These are phyloP conservation scores for Achatina immaculata DNA, from an alignment of 1,140 invertebrate species.

Conservation along the genomic window DNA sequence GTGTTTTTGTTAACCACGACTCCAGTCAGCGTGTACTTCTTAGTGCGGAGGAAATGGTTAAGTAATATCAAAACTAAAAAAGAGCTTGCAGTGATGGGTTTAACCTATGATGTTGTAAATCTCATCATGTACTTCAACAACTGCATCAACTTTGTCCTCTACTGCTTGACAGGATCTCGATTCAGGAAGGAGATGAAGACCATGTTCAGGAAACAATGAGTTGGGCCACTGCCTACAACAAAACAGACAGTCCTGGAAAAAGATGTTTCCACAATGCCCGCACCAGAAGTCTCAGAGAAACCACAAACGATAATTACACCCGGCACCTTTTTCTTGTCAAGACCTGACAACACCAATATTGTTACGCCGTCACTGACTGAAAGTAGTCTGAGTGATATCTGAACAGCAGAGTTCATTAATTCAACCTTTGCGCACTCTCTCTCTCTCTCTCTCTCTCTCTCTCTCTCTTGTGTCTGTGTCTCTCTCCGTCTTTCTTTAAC, in stretches of 20 bases:
- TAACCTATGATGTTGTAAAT: slow-evolving; percentile 44
- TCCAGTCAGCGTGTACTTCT: slow-evolving; percentile 51
- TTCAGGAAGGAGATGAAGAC: slow-evolving; percentile 49
- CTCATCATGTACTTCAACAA: slow-evolving; percentile 56
- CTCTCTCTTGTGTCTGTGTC: not conserved
- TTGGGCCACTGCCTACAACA: not conserved
- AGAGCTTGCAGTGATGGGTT: not conserved
- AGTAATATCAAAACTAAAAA: not conserved
- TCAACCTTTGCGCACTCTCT: not conserved
- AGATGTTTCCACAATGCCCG: too few species aligned
- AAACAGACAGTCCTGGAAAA: too few species aligned
- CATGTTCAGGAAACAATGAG: slow-evolving; percentile 23
- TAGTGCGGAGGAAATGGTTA: slow-evolving; percentile 43
- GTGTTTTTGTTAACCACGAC: slow-evolving; percentile 48
- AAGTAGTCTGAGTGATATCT: too few species aligned
- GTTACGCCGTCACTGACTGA: too few species aligned
- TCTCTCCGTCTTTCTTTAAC: not conserved
- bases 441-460: slow-evolving; percentile 4
- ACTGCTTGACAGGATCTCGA: slow-evolving; percentile 52
- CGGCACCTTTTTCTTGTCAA: too few species aligned
- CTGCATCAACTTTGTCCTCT: slow-evolving; percentile 58
- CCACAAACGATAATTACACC: too few species aligned
- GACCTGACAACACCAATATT: too few species aligned
- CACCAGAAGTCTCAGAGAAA: too few species aligned
- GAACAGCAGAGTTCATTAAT: too few species aligned